Base-by-base conservation (phyloP, 2,113 vertebrate species). In the Tragelaphus buxtoni region DNA sequence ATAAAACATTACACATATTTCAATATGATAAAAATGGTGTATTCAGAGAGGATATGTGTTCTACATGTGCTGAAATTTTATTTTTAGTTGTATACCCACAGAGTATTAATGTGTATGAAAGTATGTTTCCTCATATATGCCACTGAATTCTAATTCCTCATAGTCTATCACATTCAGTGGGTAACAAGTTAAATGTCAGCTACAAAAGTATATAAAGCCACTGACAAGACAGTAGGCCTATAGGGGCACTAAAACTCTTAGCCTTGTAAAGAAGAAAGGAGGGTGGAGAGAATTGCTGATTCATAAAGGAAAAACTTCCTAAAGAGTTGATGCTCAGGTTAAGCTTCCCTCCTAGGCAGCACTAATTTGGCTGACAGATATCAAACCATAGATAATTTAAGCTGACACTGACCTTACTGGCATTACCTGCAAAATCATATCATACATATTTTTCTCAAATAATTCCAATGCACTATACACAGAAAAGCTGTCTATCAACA, bases 321-420 rank as follows among this genome's bases (percentile, higher is more conserved):
- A 61, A 97, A 98, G 60, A 94, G 81, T 7, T 94, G 60, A 32
- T 91, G 83, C 47, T 92, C 82, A 97, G 32, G 51, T 98, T 97
- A 96, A 90, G 32, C 17, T 98, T 96, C 18, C 7, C 77, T 96
- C 61, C 53, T 61, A 86, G 12, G 96, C 61, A 39, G 93, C 96
- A 98, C 72, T 97, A 95, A 98, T 98, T 98, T 98, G 51, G 60
- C 72, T 97, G 95, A 98, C 65, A 98, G 96, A 98, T 97, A 98
- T 56, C 97, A 88, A 47, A 56, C 45, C 74, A 1, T 90, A 98
- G 97, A 97, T 98, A 98, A 98, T 98, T 49, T 91, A 98, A 97
- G 42, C 51, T 98, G 98, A 98, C 93, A 96, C 11, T 97, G 98
- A 97, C 95, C 94, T 98, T 98, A 86, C 65, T 97, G 96, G 51